Base-by-base conservation (phyloP, 2,113 vertebrate species). In the Semicossyphus pulcher region DNA sequence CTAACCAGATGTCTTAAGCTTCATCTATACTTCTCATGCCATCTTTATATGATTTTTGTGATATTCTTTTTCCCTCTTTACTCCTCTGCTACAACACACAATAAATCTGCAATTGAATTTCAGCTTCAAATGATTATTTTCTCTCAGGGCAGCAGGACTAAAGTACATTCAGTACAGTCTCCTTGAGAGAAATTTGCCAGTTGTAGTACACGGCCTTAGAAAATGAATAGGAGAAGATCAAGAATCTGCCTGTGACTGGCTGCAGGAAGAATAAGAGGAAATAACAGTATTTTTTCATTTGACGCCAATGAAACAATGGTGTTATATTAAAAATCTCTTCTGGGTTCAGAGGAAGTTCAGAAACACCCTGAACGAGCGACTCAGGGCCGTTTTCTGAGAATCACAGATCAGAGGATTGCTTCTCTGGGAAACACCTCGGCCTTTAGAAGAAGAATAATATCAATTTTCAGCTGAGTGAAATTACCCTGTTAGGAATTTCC, bases 361-460 rank as follows among this genome's bases (percentile, higher is more conserved):
- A 63, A 58, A 54, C 37, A 1, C 7, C 52, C 11, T 28, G 26
- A 66, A 70, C 44, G 11, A 65, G n/a, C 42, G 52, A 34, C 45
- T 51, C 29, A n/a, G 21, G 70, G 59, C 52, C 42, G 56, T 70
- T 84, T n/a, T 62, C 75, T 81, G 64, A 76, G 51, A 57, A 81
- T 76, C 45, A 67, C 45, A 68, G 23, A 78, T 67, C 42, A 48
- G 12, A 71, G 18, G n/a, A 49, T 65, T 69, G 47, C 36, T 65
- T 71, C 41, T 63, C 21, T 29, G 41, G 67, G 67, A 71, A 82
- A 44, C 66, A 57, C 41, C 3, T 1, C 5, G 28, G 67, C 49
- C 16, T 67, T 74, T 52, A 57, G 41, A 74, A 67, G 34, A 49
- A 39, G 76, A 52, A 57, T 36, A 52, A 57, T 36, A 44, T 5